These are phyloP conservation scores for Cettia cetti DNA, from an alignment of 2,113 vertebrate species.

Conservation along the genomic window DNA sequence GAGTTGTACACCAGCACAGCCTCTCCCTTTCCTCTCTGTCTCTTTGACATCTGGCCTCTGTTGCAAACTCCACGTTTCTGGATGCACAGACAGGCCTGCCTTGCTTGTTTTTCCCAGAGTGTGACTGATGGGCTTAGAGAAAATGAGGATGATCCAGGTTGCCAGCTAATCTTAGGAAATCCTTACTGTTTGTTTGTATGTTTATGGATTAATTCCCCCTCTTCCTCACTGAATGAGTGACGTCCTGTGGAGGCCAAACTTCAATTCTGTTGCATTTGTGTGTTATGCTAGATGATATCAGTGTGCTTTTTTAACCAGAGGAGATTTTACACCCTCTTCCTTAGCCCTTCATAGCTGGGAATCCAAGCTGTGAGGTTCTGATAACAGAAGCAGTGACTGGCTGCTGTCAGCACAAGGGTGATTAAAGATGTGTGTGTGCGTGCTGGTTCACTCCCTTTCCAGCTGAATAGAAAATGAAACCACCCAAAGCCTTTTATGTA, in stretches of 20 bases:
- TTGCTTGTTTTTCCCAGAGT: neutral
- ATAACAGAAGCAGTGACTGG: constrained; percentile 3
- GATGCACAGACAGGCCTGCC: neutral
- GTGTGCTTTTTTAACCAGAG: neutral
- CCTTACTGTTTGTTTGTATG: neutral
- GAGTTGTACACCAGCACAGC: neutral
- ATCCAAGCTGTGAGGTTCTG: neutral
- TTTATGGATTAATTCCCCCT: neutral
- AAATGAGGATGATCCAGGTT: neutral
- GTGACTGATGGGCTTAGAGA: neutral
- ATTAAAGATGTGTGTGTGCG: neutral
- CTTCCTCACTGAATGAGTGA: neutral
- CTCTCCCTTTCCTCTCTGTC: neutral
- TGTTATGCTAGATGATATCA: neutral
- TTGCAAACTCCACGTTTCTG: neutral
- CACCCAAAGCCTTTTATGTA: constrained; percentile 30
- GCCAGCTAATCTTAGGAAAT: neutral
- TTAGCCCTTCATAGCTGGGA: neutral
- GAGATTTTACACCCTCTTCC: neutral
- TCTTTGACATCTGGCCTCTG: neutral
- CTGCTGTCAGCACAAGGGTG: constrained; percentile 10
- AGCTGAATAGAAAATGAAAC: constrained; percentile 30
- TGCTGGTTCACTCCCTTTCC: neutral
- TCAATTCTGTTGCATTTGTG: neutral
- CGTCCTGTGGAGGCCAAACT: neutral